Conservation (phyloP, 2,797 vertebrate genomes). For the Phrynocephalus forsythii region DNA sequence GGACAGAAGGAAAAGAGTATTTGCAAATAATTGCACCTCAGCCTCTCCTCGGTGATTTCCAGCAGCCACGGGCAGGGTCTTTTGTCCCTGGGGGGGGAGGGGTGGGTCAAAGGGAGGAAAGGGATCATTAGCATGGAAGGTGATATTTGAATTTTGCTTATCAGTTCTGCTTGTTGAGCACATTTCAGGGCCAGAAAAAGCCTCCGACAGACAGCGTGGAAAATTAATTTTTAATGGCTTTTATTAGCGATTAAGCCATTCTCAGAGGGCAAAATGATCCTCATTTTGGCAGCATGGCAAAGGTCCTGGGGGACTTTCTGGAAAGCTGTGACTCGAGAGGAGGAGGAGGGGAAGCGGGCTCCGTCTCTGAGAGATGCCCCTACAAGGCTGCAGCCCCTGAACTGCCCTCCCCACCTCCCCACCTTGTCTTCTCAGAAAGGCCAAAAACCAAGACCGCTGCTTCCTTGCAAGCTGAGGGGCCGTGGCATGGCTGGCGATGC, state of each 20-base stretch:
- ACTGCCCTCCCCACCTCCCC: background rate
- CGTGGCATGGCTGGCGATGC: background rate
- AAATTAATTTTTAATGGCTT: conserved; percentile 77
- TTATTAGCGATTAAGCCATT: conserved; percentile 70
- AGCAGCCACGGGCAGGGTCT: background rate
- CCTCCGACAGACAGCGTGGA: conserved; percentile 69
- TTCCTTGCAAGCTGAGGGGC: background rate
- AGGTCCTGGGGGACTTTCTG: conserved; percentile 35
- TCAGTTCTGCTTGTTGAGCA: conserved; percentile 74
- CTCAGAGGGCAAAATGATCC: conserved; percentile 62
- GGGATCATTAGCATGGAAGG: conserved; percentile 43
- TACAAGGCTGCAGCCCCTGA: background rate
- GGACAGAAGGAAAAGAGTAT: conserved; percentile 14
- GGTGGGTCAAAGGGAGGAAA: background rate
- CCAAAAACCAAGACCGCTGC: background rate
- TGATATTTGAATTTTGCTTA: conserved; percentile 60
- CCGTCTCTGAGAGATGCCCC: background rate
- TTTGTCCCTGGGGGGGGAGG: background rate
- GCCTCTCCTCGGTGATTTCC: rapidly evolving
- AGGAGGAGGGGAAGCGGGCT: background rate
- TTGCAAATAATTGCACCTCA: conserved; percentile 14
- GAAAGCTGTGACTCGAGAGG: conserved; percentile 12
- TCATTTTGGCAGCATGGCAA: conserved; percentile 49
- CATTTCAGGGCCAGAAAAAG: conserved; percentile 56
- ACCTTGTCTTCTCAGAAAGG: background rate